Percentiles rank a stretch among this genome's conserved stretches.
Conservation (phyloP, 2,797 vertebrate species). For the Limosa lapponica region DNA sequence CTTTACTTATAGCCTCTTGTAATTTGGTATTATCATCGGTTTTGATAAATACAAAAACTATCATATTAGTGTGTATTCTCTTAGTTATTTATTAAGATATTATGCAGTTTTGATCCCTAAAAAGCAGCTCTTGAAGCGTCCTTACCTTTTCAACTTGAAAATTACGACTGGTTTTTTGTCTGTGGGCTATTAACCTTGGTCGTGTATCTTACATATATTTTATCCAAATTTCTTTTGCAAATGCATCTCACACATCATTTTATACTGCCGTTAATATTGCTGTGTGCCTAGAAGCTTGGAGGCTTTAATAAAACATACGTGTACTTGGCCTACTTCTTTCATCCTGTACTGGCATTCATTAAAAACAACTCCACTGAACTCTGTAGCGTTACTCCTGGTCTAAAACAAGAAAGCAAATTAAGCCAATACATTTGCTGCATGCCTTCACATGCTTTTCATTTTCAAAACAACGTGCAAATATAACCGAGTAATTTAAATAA, state of each 20-base stretch:
- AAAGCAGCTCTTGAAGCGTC: not conserved
- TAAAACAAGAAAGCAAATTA: conserved; percentile 2
- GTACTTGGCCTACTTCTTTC: conserved; percentile 15
- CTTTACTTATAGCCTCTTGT: not conserved
- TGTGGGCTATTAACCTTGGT: not conserved
- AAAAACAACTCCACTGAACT: not conserved
- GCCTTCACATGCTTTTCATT: not conserved
- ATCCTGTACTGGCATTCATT: not conserved
- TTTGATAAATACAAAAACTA: not conserved
- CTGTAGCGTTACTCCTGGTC: fast-evolving
- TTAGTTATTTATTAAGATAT: not conserved
- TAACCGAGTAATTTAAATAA: not conserved
- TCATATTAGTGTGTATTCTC: not conserved
- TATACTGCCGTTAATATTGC: not conserved
- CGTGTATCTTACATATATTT: not conserved
- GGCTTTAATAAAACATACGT: conserved; percentile 39
- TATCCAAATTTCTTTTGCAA: not conserved
- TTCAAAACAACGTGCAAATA: not conserved
- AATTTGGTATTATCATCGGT: not conserved
- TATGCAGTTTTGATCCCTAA: not conserved
- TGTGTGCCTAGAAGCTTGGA: not conserved
- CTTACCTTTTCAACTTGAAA: not conserved
- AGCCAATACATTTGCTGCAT: not conserved
- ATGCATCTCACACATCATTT: not conserved
- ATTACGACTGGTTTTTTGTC: not conserved